phyloP scores from a whole-genome alignment of 92 coral and sea anemone genomes.

The Siderastrea radians region DNA sequence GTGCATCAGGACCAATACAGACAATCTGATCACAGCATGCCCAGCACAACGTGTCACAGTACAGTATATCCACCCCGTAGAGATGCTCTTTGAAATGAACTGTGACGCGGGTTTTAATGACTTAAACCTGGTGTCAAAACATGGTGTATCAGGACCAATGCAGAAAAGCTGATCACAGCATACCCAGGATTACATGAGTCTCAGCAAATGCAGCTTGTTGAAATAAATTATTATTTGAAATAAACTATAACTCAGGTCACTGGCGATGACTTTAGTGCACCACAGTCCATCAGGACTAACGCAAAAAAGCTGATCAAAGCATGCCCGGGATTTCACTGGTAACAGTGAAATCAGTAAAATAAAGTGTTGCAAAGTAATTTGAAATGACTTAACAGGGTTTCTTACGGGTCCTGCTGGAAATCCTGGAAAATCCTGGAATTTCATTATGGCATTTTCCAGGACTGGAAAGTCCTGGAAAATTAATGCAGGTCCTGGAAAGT shows the following conservation, averaged over 20 bases:
- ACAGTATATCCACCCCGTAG: no score
- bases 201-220: slow-evolving; percentile 77
- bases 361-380: not conserved
- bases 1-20: slow-evolving; percentile 34
- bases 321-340: not conserved
- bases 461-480: no score
- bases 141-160: slow-evolving; percentile 28
- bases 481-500: no score
- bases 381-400: no score
- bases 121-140: slow-evolving; percentile 84
- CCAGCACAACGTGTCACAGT: no score
- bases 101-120: slow-evolving; percentile 54
- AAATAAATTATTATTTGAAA: slow-evolving; percentile 98
- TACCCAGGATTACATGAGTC: not conserved
- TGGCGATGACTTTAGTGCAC: slow-evolving; percentile 98
- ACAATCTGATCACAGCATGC: slow-evolving; percentile 2
- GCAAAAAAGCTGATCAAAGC: slow-evolving; percentile 25
- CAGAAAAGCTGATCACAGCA: slow-evolving; percentile 1
- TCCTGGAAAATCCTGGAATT: no score
- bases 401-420: no score
- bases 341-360: not conserved
- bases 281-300: slow-evolving; percentile 53
- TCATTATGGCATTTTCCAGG: no score
- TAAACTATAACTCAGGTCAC: slow-evolving; percentile 99
- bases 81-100: slow-evolving; percentile 76